These are phyloP conservation scores for Thaumetopoea pityocampa DNA, from an alignment of 1,140 invertebrate species.

Conservation along the genomic window DNA sequence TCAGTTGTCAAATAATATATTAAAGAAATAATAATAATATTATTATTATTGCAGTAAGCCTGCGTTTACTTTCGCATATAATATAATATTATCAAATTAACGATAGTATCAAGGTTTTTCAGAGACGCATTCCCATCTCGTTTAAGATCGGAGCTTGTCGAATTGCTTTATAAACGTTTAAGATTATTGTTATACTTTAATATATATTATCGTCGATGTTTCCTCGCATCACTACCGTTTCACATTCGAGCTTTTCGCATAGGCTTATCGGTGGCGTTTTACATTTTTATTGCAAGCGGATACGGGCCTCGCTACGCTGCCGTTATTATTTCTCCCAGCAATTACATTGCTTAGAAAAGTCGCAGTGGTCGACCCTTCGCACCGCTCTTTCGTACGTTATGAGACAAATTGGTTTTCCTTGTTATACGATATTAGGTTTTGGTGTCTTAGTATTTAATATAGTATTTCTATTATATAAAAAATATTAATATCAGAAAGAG, in stretches of 20 bases:
- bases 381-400: constrained; percentile 21
- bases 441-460: too few species aligned
- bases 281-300: constrained; percentile 73
- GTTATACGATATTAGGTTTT: background rate
- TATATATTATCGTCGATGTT: constrained; percentile 1
- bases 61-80: too few species aligned
- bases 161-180: background rate
- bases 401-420: constrained; percentile 4
- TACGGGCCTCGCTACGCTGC: constrained; percentile 55
- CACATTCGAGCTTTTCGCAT: constrained; percentile 59
- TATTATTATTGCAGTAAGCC: too few species aligned
- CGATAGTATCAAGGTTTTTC: too few species aligned
- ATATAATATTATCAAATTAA: too few species aligned
- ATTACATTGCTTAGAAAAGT: constrained; percentile 70
- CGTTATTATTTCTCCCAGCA: constrained; percentile 69
- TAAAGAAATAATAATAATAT: too few species aligned
- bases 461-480: too few species aligned
- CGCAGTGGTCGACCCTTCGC: constrained; percentile 16
- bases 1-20: too few species aligned
- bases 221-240: constrained; percentile 32
- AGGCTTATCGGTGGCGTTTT: constrained; percentile 68
- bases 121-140: too few species aligned
- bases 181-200: background rate
- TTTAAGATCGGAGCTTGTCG: too few species aligned
- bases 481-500: too few species aligned